Base-by-base conservation (phyloP, 2,888 invertebrate genomes). In the Polia nebulosa region DNA sequence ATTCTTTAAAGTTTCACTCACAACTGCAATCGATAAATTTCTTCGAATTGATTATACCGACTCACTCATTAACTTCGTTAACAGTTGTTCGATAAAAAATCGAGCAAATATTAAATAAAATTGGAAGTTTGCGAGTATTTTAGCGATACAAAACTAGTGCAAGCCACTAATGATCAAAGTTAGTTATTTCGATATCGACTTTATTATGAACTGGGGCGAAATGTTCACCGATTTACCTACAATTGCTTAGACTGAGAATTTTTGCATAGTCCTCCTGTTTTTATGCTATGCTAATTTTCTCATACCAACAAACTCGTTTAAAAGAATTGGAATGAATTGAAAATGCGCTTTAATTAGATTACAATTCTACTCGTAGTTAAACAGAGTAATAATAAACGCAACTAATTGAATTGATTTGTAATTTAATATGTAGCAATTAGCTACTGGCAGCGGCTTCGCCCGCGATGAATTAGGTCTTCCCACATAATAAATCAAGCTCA, bases 131-230 rank as follows among this genome's bases (percentile, higher is more conserved):
- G 51, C 4, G 3, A 56, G 47, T 63, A 57, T 61, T 68, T 69
- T 36, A 63, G 57, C 52, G 32, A 63, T 60, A 63, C 44, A 66
- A 27, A 71, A 66, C 60, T 60, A 57, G n/a, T 64, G 58, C 57
- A 58, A 47, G 45, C 49, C 66, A 29, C 66, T 81, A 81, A 81
- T 72, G 78, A 58, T 32, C 41, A 49, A 77, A 78, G 66, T 76
- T 77, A 22, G 59, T 60, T 25, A 49, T 56, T 64, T 41, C 15
- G 39, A 36, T 49, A 63, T 70, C 15, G 47, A 71, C 47, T 63
- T 62, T 20, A 52, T 17, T 59, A 59, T 51, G 13, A 25, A 22
- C 47, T 66, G 13, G 13, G 20, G 25, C 25, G 29, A 29, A 44
- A 39, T 56, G 20, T 53, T 47, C 25, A 41, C 17, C 6, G 13